Conservation (phyloP, 1,140 invertebrate species). For the Cylas formicarius region DNA sequence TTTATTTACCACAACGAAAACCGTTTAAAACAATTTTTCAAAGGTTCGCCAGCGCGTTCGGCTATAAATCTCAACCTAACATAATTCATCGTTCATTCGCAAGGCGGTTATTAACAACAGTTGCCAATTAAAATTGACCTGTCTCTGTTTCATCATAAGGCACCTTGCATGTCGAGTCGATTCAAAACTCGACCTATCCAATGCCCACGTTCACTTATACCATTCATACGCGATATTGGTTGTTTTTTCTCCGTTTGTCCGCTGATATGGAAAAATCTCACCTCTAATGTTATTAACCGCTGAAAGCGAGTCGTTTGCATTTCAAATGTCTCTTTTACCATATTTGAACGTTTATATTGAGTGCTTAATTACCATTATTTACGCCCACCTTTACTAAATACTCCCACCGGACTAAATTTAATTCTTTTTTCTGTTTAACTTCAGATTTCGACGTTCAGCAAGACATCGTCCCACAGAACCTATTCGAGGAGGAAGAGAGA, state of each 20-base stretch:
- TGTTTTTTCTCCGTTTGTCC: slow-evolving; percentile 12
- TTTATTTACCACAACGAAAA: too few species aligned
- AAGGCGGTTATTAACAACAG: too few species aligned
- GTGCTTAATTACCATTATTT: slow-evolving; percentile 23
- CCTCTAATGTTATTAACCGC: neutral
- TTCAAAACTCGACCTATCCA: neutral
- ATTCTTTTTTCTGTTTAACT: slow-evolving; percentile 36
- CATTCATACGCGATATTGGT: slow-evolving; percentile 16
- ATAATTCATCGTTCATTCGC: too few species aligned
- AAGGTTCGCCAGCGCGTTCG: too few species aligned
- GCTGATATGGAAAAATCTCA: slow-evolving; percentile 18
- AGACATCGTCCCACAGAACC: slow-evolving; percentile 54
- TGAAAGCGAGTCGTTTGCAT: slow-evolving; percentile 21
- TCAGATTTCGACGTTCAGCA: slow-evolving; percentile 63
- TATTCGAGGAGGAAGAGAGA: slow-evolving; percentile 64
- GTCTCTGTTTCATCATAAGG: too few species aligned
- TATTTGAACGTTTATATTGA: slow-evolving; percentile 18
- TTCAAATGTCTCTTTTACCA: slow-evolving; percentile 14
- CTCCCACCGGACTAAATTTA: slow-evolving; percentile 18
- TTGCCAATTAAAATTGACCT: too few species aligned
- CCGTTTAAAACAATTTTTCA: too few species aligned
- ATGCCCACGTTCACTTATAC: slow-evolving; percentile 14
- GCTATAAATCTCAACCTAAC: too few species aligned
- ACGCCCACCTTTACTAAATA: slow-evolving; percentile 16
- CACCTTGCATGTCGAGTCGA: too few species aligned